Conservation (phyloP, 2,113 vertebrate genomes). For the Phalacrocorax aristotelis region DNA sequence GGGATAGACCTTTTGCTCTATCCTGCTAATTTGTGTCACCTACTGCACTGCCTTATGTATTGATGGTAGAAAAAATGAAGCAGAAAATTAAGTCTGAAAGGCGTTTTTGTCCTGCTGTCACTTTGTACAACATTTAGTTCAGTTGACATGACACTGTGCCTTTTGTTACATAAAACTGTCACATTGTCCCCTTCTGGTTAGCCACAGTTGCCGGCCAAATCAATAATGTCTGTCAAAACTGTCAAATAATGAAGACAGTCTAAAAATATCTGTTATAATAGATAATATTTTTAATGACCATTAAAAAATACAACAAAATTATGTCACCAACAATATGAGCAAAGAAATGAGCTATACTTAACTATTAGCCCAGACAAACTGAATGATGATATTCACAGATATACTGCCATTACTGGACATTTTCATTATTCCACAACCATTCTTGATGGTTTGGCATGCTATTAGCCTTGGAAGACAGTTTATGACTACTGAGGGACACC, state of each 20-base stretch:
- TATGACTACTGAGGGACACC: not conserved
- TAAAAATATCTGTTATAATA: conserved; percentile 66
- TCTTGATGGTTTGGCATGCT: not conserved
- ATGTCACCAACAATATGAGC: not conserved
- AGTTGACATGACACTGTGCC: conserved; percentile 82
- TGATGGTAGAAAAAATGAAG: conserved; percentile 82
- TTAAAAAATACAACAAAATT: conserved; percentile 47
- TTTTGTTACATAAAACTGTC: conserved; percentile 87
- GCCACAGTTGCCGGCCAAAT: conserved; percentile 78
- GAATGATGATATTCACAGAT: not conserved
- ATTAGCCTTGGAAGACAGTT: not conserved
- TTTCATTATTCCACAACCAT: not conserved
- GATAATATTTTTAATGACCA: conserved; percentile 58
- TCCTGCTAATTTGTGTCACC: conserved; percentile 82
- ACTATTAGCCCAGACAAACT: not conserved
- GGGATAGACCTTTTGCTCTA: conserved; percentile 70
- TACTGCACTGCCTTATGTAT: conserved; percentile 76
- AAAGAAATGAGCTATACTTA: not conserved
- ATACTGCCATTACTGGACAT: not conserved
- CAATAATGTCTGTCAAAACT: conserved; percentile 82
- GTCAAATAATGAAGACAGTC: conserved; percentile 73
- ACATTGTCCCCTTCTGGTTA: conserved; percentile 82
- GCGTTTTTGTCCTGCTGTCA: conserved; percentile 85
- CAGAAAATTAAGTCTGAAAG: conserved; percentile 87
- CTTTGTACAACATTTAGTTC: conserved; percentile 83